A percentile compares a stretch with the other conserved stretches of the same genome.
Conservation (phyloP, 1,140 invertebrate genomes). For the Goniozus legneri region DNA sequence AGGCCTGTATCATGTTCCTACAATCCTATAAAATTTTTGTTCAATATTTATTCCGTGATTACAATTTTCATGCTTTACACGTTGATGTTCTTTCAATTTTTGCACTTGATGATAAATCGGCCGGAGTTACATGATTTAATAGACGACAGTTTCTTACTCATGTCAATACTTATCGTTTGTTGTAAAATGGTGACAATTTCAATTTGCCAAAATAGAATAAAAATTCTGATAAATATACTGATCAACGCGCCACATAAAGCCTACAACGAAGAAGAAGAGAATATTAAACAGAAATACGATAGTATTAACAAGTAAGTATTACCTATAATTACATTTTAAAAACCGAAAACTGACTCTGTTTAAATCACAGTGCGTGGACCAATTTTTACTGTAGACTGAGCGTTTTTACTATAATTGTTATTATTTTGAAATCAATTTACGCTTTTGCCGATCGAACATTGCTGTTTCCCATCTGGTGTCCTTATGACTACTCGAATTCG, state of each 20-base stretch:
- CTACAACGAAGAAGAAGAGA: conserved; percentile 9
- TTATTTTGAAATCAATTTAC: too few species aligned
- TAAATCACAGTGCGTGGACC: too few species aligned
- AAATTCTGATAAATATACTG: conserved; percentile 12
- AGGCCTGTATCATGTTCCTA: conserved; percentile 11
- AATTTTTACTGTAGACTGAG: too few species aligned
- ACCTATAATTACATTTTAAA: too few species aligned
- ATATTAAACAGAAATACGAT: conserved; percentile 11
- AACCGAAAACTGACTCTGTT: too few species aligned
- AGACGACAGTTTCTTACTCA: neutral
- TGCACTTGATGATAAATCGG: conserved; percentile 12
- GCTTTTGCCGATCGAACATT: too few species aligned
- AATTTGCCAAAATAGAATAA: conserved; percentile 6
- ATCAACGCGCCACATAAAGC: conserved; percentile 2
- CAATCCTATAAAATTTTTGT: conserved; percentile 10
- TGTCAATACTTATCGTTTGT: conserved; percentile 17
- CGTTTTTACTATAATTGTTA: too few species aligned
- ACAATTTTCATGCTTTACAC: conserved; percentile 11
- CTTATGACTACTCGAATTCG: too few species aligned
- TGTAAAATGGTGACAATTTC: conserved; percentile 18
- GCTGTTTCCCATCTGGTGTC: too few species aligned
- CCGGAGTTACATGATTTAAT: conserved; percentile 18
- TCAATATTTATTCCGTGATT: conserved; percentile 10
- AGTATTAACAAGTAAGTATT: conserved; percentile 4
- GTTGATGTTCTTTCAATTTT: conserved; percentile 9